These are phyloP conservation scores for Andricus grossulariae DNA, from an alignment of 1,140 invertebrate species.

Conservation along the genomic window DNA sequence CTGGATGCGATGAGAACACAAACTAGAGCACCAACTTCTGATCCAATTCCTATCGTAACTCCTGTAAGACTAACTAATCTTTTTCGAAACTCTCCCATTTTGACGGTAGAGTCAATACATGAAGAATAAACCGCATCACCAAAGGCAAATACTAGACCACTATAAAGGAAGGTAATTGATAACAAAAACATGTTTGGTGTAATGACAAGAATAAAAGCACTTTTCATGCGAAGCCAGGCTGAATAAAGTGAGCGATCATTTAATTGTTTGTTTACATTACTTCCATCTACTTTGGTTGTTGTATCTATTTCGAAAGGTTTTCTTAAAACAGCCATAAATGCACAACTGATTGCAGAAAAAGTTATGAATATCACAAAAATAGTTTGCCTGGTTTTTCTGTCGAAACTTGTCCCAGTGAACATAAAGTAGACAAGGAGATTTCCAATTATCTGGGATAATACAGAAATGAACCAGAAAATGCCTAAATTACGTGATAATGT, in stretches of 20 bases:
- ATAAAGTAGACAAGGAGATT: conserved; percentile 95
- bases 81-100: conserved; percentile 87
- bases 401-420: conserved; percentile 82
- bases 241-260: conserved; percentile 67
- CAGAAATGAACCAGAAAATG: conserved; percentile 96
- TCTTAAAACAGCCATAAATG: conserved; percentile 81
- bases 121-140: conserved; percentile 96
- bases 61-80: conserved; percentile 93
- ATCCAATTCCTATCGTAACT: conserved; percentile 94
- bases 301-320: conserved; percentile 70
- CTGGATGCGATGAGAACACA: conserved; percentile 93
- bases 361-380: conserved; percentile 86
- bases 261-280: conserved; percentile 75
- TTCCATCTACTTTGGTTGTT: conserved; percentile 69
- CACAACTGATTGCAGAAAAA: conserved; percentile 82
- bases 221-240: conserved; percentile 82
- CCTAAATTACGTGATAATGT: conserved; percentile 96
- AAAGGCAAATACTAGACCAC: conserved; percentile 94
- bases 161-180: conserved; percentile 92
- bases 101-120: conserved; percentile 88
- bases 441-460: conserved; percentile 91
- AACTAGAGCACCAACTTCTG: conserved; percentile 90
- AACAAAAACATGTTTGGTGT: conserved; percentile 91
- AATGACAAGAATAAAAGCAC: conserved; percentile 85
- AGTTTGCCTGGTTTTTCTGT: conserved; percentile 80